Evolutionary conservation across 2,797 vertebrate species (phyloP).

Genomic region (Hippoglossus hippoglossus): DNA sequence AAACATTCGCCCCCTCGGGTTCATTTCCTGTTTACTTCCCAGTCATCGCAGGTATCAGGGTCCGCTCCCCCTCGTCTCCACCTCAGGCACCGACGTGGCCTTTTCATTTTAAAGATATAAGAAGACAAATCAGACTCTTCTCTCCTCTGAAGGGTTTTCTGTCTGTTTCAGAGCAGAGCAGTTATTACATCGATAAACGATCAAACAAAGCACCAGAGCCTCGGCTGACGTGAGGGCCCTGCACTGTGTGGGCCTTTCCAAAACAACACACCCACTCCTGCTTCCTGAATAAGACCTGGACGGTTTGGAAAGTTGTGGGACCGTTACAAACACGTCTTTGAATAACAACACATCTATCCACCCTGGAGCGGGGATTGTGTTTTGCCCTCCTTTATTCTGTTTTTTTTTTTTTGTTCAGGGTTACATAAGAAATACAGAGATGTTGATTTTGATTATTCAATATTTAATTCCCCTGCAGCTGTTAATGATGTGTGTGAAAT

Average conservation of each 20-base stretch:
- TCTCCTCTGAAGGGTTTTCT: no score
- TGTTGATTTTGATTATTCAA: background rate
- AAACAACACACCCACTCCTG: slow-evolving; percentile 57
- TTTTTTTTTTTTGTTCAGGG: background rate
- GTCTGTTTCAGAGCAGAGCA: no score
- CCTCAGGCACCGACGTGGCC: background rate
- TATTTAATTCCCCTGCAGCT: slow-evolving; percentile 15
- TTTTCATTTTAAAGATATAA: background rate
- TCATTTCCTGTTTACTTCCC: background rate
- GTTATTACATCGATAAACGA: slow-evolving; percentile 24
- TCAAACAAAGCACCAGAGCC: slow-evolving; percentile 36
- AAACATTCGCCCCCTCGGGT: background rate
- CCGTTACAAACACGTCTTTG: slow-evolving; percentile 40
- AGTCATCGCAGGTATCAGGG: no score
- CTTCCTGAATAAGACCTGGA: slow-evolving; percentile 40
- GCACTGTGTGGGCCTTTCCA: slow-evolving; percentile 56
- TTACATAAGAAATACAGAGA: slow-evolving; percentile 12
- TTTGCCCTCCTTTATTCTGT: background rate
- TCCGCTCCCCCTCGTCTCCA: background rate
- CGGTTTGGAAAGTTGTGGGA: slow-evolving; percentile 30
- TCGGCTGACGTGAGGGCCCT: slow-evolving; percentile 35
- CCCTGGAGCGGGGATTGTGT: background rate
- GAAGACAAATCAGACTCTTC: no score
- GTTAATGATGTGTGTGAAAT: background rate
- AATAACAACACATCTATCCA: slow-evolving; percentile 27